Conservation (phyloP, 2,888 invertebrate species). For the Petrolisthes cinctipes region DNA sequence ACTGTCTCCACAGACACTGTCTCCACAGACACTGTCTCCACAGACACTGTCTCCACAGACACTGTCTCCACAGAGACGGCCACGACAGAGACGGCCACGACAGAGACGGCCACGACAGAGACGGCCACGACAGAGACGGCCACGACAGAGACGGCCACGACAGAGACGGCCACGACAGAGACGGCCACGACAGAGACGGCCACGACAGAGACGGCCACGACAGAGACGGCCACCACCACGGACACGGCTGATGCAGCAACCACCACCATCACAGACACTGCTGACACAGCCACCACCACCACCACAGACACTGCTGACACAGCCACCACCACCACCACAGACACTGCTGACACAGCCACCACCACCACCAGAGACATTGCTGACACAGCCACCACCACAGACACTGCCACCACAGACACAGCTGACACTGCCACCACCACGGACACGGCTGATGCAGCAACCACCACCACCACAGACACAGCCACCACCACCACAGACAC, state of each 20-base stretch:
- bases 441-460: too few relatives aligned
- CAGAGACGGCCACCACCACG: not conserved
- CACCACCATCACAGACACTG: not conserved
- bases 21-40: not conserved
- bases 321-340: too few relatives aligned
- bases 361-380: not conserved
- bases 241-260: too few relatives aligned
- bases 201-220: not conserved
- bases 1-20: not conserved
- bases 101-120: too few relatives aligned
- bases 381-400: not conserved
- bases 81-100: not conserved
- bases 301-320: too few relatives aligned
- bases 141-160: not conserved
- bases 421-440: not conserved
- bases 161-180: too few relatives aligned
- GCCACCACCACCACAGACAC: not conserved
- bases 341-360: too few relatives aligned
- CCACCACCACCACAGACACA: not conserved
- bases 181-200: not conserved
- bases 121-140: not conserved
- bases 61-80: not conserved
- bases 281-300: not conserved
- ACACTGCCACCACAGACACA: not conserved
- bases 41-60: not conserved